Percentiles rank a stretch among this genome's conserved stretches.
Evolutionary conservation across 64 coral and sea anemone species (phyloP).

Genomic region (Porites lutea): DNA sequence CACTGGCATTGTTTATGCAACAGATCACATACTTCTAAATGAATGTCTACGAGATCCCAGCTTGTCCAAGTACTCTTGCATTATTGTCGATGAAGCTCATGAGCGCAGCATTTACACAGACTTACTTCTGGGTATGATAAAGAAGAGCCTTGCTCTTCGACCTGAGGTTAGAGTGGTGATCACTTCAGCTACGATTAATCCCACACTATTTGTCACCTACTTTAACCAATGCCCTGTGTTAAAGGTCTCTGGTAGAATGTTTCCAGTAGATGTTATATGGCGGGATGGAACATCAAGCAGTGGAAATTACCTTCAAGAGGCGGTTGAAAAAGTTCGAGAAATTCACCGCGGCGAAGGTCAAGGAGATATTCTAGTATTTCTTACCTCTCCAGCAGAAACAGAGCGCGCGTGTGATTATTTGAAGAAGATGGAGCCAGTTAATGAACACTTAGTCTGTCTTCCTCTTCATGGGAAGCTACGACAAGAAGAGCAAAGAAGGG

Average conservation of each 20-base stretch:
- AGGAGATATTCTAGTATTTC: conserved; percentile 87
- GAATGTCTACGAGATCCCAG: conserved; percentile 79
- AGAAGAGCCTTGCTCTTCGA: conserved; percentile 61
- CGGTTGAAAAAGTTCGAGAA: conserved; percentile 60
- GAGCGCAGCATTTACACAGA: conserved; percentile 93
- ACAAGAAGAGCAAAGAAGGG: conserved; percentile 88
- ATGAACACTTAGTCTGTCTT: conserved; percentile 54
- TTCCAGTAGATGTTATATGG: conserved; percentile 82
- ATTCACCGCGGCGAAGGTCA: conserved; percentile 66
- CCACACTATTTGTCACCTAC: conserved; percentile 73
- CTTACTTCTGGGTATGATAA: conserved; percentile 92
- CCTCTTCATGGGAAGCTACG: conserved; percentile 89
- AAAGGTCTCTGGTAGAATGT: conserved; percentile 84
- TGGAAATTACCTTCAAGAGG: conserved; percentile 63
- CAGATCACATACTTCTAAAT: conserved; percentile 82
- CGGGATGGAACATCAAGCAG: conserved; percentile 3
- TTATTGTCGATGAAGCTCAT: conserved; percentile 93
- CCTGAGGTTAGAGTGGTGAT: conserved; percentile 83
- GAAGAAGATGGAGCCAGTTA: not conserved
- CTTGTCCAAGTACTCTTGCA: conserved; percentile 78
- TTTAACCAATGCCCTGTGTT: conserved; percentile 76
- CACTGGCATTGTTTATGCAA: conserved; percentile 72
- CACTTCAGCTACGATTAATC: conserved; percentile 93
- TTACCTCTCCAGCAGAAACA: conserved; percentile 87
- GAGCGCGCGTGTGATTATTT: conserved; percentile 79